Evolutionary conservation across 2,888 invertebrate species (phyloP), one percentile per base, ranked within the genome.

Genomic region (Eustalomyia histrio): DNA sequence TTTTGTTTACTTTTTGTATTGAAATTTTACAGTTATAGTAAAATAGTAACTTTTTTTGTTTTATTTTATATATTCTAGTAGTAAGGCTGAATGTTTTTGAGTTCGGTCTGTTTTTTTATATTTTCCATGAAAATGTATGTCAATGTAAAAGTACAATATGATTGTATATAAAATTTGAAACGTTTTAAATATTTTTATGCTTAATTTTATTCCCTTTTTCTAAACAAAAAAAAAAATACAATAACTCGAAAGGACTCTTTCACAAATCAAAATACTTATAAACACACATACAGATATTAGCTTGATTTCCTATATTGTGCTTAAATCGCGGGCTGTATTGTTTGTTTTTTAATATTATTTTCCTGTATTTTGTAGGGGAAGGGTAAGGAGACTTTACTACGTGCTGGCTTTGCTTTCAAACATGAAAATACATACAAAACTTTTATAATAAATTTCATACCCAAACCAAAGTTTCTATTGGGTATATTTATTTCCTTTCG

Each of bases 51-150:
- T n/a, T n/a, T n/a, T n/a, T n/a, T n/a, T n/a, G n/a, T n/a, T n/a
- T n/a, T n/a, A n/a, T n/a, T n/a, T n/a, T n/a, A n/a, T n/a, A n/a
- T n/a, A n/a, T n/a, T n/a, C n/a, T n/a, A n/a, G n/a, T n/a, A n/a
- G n/a, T n/a, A n/a, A n/a, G n/a, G n/a, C n/a, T n/a, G n/a, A 5
- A 47, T 63, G 52, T 57, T 69, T 69, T 61, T 71, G 47, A 47
- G n/a, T 63, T 76, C 33, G 29, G n/a, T 67, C 16, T 43, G 21
- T 16, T 35, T 52, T 52, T 55, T 61, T 33, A 39, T 21, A 21
- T 29, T 17, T 47, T 47, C 43, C 61, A 57, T 55, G 43, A 63
- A 57, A 69, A 76, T 64, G 47, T 76, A 24, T 76, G 68, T 69
- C 63, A 76, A 76, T 76, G 69, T 52, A 55, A 64, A 69, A 63